Evolutionary conservation across 37 sponge, comb jelly and placozoan genomes (phyloP), one percentile per base, ranked within the genome.

Genomic region (Beroe ovata): DNA sequence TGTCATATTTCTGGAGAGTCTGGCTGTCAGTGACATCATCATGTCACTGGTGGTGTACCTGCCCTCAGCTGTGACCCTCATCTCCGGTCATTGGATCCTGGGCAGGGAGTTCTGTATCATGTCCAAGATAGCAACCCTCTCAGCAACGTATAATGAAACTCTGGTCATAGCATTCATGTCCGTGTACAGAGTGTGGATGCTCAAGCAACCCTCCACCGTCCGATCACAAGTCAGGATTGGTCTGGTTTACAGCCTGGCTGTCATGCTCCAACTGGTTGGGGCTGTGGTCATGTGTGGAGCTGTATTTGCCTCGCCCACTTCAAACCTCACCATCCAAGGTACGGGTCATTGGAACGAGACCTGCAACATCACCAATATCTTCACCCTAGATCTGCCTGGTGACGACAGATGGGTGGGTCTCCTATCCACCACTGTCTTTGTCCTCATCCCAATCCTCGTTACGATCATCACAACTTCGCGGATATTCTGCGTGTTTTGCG

Each of bases 111-210:
- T 77, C 54, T 77, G 84, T 4, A 42, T 32, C 54, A 28, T 42
- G 18, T 36, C 54, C 84, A 39, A 77, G 28, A 16, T 77, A 16
- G 54, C 54, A 1, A 77, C 84, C 47, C 18, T 42, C 22, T 77
- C 84, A 11, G 84, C 84, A n/a, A 41, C 84, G 14, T 77, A 77
- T 26, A 77, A 77, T 20, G 84, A 77, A 29, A 77, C 84, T 25
- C 47, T 77, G 23, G 84, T 36, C 25, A 77, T 77, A 25, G 84
- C 84, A n/a, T 14, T 77, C 25, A 25, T 77, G 36, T 77, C 84
- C 22, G 33, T 77, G 11, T 77, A 77, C 47, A 42, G 84, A n/a
- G 84, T 77, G 47, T 77, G 84, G 84, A 77, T 77, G 84, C 54
- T 77, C 16, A 1, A 29, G 84, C 26, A 77, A 29, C 84, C 84